phyloP scores from a whole-genome alignment of 2,797 vertebrate genomes.

The Gila robusta region DNA sequence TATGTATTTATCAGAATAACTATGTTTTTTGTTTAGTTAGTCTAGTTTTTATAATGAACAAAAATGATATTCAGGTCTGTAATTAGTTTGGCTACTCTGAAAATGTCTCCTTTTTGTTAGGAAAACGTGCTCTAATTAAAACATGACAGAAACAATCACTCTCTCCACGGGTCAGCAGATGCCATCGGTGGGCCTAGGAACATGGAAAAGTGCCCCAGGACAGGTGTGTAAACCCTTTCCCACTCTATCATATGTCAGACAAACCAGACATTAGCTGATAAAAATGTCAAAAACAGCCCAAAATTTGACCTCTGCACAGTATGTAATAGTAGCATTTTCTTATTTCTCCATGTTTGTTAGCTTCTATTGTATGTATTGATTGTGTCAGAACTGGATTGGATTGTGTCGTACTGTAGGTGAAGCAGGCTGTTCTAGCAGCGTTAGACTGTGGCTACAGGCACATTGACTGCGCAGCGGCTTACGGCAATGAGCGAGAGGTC shows the following conservation, averaged over 20 bases:
- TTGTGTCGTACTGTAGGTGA: constrained; percentile 70
- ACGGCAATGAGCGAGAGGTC: constrained; percentile 80
- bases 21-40: background rate
- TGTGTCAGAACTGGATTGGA: background rate
- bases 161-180: constrained; percentile 75
- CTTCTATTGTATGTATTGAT: background rate
- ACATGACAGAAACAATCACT: constrained; percentile 71
- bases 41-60: background rate
- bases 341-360: background rate
- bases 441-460: constrained; percentile 81
- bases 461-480: constrained; percentile 80
- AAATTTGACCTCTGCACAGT: background rate
- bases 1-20: background rate
- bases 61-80: background rate
- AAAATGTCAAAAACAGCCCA: background rate
- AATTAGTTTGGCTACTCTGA: background rate
- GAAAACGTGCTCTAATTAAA: constrained; percentile 19
- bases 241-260: background rate
- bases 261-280: background rate
- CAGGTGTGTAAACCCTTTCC: constrained; percentile 67
- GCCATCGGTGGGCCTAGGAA: constrained; percentile 78
- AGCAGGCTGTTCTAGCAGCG: constrained; percentile 77
- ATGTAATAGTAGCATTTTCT: background rate
- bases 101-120: background rate
- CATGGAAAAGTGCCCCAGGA: constrained; percentile 80